Base-by-base conservation (phyloP, 2,113 vertebrate species). In the Callipepla californica region DNA sequence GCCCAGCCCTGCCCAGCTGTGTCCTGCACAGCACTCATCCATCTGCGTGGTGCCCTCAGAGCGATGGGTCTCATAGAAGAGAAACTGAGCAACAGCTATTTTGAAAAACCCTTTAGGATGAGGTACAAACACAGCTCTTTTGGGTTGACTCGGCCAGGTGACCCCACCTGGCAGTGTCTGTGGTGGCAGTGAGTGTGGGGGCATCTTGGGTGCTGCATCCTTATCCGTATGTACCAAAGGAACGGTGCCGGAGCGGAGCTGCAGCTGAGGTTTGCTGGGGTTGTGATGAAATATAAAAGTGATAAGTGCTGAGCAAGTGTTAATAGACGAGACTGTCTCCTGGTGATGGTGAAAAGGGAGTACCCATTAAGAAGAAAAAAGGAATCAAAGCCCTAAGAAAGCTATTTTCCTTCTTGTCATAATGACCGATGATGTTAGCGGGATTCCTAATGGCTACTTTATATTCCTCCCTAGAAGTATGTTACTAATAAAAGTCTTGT, bases 401-500 rank as follows among this genome's bases (percentile, higher is more conserved):
- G 86, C 80, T 62, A 15, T 38, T 89, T 75, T 26, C 69, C 30
- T 45, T 81, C 26, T 80, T 70, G 59, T 57, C 59, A 44, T 66
- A 83, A 79, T 18, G 74, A 30, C 62, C 86, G 44, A 1, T 3
- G 48, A 62, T 44, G 76, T 50, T 80, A 66, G 38, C 76, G n/a
- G 86, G 53, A 62, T 83, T 79, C 78, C 75, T 89, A 42, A 89
- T 48, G 93, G 84, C 20, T 44, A 74, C 47, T 94, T 95, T 82
- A 72, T 82, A 48, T 58, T 50, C 80, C 74, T 7, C 70, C 63
- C 59, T 80, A 9, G 6, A 38, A 92, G 47, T n/a, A 57, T 7
- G 55, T 55, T 72, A 45, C 74, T 36, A 47, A 61, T 55, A 32
- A 30, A 75, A 92, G 21, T 17, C 78, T 45, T 20, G 7, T 74